Evolutionary conservation across 2,888 invertebrate genomes (phyloP), one percentile per base, ranked within the genome.

Genomic region (Aquatica leii): DNA sequence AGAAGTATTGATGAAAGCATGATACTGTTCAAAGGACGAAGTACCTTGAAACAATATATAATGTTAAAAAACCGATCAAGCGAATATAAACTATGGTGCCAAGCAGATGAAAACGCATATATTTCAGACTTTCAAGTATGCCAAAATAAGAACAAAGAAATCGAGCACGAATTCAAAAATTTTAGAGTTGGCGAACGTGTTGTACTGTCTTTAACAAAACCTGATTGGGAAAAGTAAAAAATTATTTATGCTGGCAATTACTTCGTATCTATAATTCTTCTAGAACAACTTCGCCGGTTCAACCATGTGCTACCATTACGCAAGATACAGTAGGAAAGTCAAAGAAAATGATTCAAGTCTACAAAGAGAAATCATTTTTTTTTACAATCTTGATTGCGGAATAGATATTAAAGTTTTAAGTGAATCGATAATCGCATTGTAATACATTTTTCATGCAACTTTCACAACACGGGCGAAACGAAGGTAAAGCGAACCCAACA

Each of bases 101-200:
- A 24, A 21, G 20, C n/a, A n/a, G n/a, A n/a, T n/a, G n/a, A n/a
- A 34, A 62, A 54, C 48, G 21, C 59, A 41, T 68, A n/a, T 50
- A 54, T 66, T 9, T 59, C 51, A 34, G 49, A 48, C n/a, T n/a
- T n/a, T 62, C 43, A 63, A 55, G 59, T 69, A 24, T 69, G 69
- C 48, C 69, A 69, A 56, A 64, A 68, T 31, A 66, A 69, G 63
- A 59, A 69, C 60, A 66, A 69, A 61, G 48, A 55, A 15, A 12
- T 57, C 14, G 48, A 62, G 51, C 14, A 56, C 21, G 60, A 68
- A 59, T 66, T 66, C 59, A 12, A 56, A 62, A 15, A 65, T 41
- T 69, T 49, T 69, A 63, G 66, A n/a, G 35, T 68, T 0, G 67
- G 67, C n/a, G n/a, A n/a, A n/a, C n/a, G n/a, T n/a, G n/a, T n/a